phyloP scores from a whole-genome alignment of 1,140 invertebrate genomes.

The Spodoptera frugiperda region DNA sequence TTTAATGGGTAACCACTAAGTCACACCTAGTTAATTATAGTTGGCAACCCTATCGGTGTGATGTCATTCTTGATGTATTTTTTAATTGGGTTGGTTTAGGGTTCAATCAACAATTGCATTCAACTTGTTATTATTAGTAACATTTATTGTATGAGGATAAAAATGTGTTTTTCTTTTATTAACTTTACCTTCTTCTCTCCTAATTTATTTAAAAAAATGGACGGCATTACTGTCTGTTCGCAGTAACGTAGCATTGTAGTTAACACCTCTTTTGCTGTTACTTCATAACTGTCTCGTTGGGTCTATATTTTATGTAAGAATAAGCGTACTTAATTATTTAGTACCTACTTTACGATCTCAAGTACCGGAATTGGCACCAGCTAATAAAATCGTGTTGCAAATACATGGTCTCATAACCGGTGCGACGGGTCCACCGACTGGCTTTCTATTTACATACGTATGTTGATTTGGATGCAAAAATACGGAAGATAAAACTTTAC shows the following conservation, averaged over 20 bases:
- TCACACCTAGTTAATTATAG: not conserved
- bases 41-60: slow-evolving; percentile 58
- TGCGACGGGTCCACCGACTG: slow-evolving; percentile 46
- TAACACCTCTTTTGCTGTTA: slow-evolving; percentile 1
- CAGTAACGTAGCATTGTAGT: not conserved
- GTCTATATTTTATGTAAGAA: slow-evolving; percentile 31
- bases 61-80: slow-evolving; percentile 59
- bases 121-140: slow-evolving; percentile 7
- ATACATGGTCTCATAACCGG: slow-evolving; percentile 48
- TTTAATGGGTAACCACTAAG: not conserved
- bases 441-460: slow-evolving; percentile 53
- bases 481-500: slow-evolving; percentile 2
- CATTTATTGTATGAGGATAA: not conserved
- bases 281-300: slow-evolving; percentile 7
- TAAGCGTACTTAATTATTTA: slow-evolving; percentile 16
- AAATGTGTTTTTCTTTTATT: not conserved
- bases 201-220: not conserved
- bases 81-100: slow-evolving; percentile 48
- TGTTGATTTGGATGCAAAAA: slow-evolving; percentile 53
- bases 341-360: slow-evolving; percentile 18
- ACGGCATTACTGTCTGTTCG: not conserved
- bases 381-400: slow-evolving; percentile 47
- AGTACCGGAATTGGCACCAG: slow-evolving; percentile 44
- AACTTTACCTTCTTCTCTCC: slow-evolving; percentile 2
- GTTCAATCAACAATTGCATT: slow-evolving; percentile 36